Evolutionary conservation across 37 sponge, comb jelly and placozoan species (phyloP), one percentile per base, ranked within the genome.

Genomic region (Geodia barretti): DNA sequence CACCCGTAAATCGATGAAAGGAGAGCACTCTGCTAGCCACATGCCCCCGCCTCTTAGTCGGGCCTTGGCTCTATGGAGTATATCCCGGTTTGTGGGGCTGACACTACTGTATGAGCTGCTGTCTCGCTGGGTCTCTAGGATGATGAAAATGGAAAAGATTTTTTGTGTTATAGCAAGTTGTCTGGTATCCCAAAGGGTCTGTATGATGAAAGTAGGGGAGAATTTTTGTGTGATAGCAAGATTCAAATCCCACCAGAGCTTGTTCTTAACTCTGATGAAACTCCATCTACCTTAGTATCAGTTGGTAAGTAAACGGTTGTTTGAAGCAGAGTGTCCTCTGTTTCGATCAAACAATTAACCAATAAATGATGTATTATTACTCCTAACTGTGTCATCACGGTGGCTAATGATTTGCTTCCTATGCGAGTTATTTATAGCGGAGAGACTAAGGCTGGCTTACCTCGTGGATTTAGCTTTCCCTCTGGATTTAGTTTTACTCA

Each of bases 241-340:
- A 73, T 72, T 80, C 39, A 39, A 5, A 79, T 86, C 24, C 87
- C 87, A 64, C 86, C 84, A 25, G 79, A 77, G 36, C 74, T 85
- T n/a, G 41, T 85, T n/a, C 63, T 85, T 21, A 86, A 86, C 79
- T 35, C 87, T 28, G 87, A 86, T 63, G 80, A 86, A 73, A 86
- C 80, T 5, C 79, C 80, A 33, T 79, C 80, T 7, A 64, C 80
- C 28, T 79, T 74, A 37, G 70, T 86, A 29, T 86, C 87, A 42
- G 80, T 78, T 21, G 87, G 87, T 11, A 86, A 73, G 38, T 36
- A 59, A 14, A 85, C 86, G 35, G 78, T 85, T 79, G 79, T 64
- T 37, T 8, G 41, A 25, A 25, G 79, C n/a, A 43, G 85, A 76
- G 34, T 8, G 3, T 39, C 35, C 37, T 71, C 73, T 54, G 86